Percentiles rank a stretch among this genome's conserved stretches.
Evolutionary conservation across 2,113 vertebrate genomes (phyloP).

Genomic region (Xiphorhynchus elegans): DNA sequence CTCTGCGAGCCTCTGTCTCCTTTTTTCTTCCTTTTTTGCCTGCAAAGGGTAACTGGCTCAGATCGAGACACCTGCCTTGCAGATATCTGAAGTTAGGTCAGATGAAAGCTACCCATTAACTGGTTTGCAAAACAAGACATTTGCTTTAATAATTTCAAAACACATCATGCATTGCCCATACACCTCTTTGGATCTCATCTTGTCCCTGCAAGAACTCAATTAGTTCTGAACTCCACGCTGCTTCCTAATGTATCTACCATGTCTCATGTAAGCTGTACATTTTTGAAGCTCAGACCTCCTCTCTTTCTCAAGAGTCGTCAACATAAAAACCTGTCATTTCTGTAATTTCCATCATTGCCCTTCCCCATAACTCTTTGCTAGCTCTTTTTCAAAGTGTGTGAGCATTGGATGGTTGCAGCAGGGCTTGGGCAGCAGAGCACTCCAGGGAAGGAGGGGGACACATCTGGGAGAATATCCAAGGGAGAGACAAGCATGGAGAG

Average conservation of each 20-base stretch:
- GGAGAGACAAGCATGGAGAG: neutral
- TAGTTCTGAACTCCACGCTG: neutral
- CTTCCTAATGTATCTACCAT: neutral
- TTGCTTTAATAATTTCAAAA: neutral
- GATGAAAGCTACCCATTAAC: neutral
- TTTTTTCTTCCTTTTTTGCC: neutral
- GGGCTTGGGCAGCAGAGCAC: neutral
- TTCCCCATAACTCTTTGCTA: neutral
- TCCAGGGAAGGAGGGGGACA: neutral
- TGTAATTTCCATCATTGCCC: neutral
- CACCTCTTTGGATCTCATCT: neutral
- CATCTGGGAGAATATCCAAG: neutral
- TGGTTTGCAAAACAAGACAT: neutral
- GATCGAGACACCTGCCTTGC: neutral
- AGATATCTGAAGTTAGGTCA: neutral
- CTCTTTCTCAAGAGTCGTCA: neutral
- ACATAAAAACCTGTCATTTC: neutral
- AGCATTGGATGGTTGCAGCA: neutral
- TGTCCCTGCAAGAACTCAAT: neutral
- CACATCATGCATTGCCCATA: neutral
- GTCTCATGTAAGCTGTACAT: neutral
- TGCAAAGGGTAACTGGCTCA: neutral
- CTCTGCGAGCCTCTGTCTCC: neutral
- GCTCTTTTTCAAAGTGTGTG: neutral
- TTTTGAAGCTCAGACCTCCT: neutral